Base-by-base conservation (phyloP, 2,113 vertebrate genomes). In the rat (Rattus norvegicus) region DNA sequence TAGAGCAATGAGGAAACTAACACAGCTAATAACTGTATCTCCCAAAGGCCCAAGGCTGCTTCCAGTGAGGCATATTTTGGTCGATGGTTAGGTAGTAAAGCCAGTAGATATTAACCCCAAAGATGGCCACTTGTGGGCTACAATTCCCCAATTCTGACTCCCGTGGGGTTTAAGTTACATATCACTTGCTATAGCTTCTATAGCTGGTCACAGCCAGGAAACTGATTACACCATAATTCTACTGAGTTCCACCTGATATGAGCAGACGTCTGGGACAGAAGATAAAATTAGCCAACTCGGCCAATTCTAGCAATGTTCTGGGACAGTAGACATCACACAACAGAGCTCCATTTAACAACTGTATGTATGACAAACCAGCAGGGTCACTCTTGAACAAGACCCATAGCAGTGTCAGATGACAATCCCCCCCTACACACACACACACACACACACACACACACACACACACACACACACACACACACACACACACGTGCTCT, bases 331-430 rank as follows among this genome's bases (percentile, higher is more conserved):
- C 49, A 90, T 67, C n/a, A 52, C 2, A 39, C 1, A 20, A 8
- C n/a, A n/a, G 2, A 11, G 13, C 28, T 24, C 20, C 36, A 43
- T 28, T 69, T 39, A 28, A 14, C 8, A 75, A 47, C 52, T 28
- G 0, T 0, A 1, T 11, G 4, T 1, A 5, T 11, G 10, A 7
- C 39, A 19, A 59, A 5, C 11, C 6, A 7, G 16, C 0, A 2
- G 28, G 63, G 39, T 16, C 76, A 67, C 54, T 49, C 69, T 7
- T 43, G 56, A 33, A 30, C 11, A 61, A 77, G 80, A 28, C 5
- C 2, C 7, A 20, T 2, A 22, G 69, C 43, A 2, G 13, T 56
- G 7, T 14, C 56, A 10, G 19, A 33, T 49, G 54, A 65, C 17
- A 49, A 14, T 9, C 28, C 0, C 22, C 4, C 47, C 3, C 36